Percentiles rank a stretch among this genome's conserved stretches.
phyloP scores from a whole-genome alignment of 2,113 vertebrate genomes.

The Toxostoma redivivum region DNA sequence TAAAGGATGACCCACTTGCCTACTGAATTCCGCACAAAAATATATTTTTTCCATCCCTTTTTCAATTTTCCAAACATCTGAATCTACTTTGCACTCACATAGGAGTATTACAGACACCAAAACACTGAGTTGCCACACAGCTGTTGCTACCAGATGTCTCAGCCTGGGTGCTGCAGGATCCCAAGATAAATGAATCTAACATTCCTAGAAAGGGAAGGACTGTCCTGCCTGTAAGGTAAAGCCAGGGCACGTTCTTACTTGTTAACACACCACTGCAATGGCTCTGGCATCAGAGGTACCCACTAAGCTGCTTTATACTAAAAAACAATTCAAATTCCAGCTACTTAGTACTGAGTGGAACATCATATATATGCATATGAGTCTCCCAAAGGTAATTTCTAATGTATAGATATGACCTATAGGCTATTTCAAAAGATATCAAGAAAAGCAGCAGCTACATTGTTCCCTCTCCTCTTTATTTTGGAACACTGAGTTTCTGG shows the following conservation, averaged over 20 bases:
- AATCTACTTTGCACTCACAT: background rate
- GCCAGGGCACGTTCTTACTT: background rate
- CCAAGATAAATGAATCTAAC: background rate
- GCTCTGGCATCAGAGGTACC: background rate
- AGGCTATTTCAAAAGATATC: background rate
- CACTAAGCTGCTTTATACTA: background rate
- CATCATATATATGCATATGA: background rate
- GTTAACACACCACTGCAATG: background rate
- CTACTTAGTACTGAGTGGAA: background rate
- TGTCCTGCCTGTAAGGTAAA: background rate
- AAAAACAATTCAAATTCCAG: background rate
- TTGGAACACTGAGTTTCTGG: background rate
- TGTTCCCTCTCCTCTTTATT: background rate
- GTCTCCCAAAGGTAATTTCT: background rate
- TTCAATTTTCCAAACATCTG: background rate
- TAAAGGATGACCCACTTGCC: rapidly evolving
- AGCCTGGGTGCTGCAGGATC: background rate
- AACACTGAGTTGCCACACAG: background rate
- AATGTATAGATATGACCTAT: background rate
- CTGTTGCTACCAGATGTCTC: background rate
- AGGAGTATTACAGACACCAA: background rate
- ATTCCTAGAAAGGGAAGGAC: background rate
- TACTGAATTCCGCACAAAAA: background rate
- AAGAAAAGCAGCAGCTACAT: background rate
- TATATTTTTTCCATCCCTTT: background rate